phyloP scores from a whole-genome alignment of 2,797 vertebrate species.

The Enteromius unitaeniatus region DNA sequence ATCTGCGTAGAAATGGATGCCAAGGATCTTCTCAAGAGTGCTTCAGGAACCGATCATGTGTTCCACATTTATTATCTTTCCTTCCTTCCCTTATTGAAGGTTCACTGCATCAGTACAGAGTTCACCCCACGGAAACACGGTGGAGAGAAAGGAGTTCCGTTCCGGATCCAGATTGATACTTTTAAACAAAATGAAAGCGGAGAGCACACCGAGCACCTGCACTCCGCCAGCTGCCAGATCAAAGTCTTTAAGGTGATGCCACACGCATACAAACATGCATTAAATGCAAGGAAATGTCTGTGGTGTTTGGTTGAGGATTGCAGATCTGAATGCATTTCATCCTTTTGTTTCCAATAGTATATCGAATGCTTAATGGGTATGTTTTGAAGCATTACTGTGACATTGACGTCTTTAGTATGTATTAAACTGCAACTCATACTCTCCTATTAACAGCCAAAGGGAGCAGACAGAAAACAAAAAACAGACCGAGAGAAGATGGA shows the following conservation, averaged over 20 bases:
- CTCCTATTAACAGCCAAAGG: constrained; percentile 85
- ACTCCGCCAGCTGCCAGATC: constrained; percentile 96
- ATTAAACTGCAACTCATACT: neutral
- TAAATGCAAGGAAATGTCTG: constrained; percentile 3
- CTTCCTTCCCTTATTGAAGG: constrained; percentile 71
- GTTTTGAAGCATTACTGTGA: neutral
- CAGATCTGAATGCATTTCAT: neutral
- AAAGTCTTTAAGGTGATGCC: constrained; percentile 94
- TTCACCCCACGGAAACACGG: constrained; percentile 96
- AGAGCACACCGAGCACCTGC: constrained; percentile 88
- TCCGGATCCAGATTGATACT: constrained; percentile 93
- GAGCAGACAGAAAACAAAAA: constrained; percentile 96
- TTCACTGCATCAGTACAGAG: constrained; percentile 97
- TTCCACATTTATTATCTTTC: neutral
- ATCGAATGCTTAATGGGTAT: neutral
- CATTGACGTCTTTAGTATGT: neutral
- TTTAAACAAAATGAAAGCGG: constrained; percentile 88
- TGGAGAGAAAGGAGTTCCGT: constrained; percentile 95
- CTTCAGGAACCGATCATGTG: neutral
- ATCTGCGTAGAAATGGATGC: constrained; percentile 14
- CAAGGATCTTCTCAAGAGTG: neutral
- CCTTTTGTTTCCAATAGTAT: too few relatives aligned
- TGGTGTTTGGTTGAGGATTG: neutral
- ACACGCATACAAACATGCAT: constrained; percentile 8
- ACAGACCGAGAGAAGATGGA: constrained; percentile 95